Evolutionary conservation across 64 coral and sea anemone species (phyloP).

Genomic region (Exaiptasia diaphana): DNA sequence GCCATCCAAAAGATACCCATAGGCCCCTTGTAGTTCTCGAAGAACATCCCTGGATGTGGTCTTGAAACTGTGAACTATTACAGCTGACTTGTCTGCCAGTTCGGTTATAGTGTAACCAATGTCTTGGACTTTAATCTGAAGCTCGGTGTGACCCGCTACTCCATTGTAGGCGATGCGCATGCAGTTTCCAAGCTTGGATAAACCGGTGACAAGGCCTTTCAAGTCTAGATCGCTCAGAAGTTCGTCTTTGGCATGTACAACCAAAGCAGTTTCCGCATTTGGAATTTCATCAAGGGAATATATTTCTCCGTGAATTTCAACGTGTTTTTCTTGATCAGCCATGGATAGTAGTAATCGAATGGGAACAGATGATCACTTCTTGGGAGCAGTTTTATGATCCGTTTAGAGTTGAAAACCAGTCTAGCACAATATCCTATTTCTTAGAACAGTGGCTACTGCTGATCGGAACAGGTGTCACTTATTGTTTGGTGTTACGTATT

Average conservation of each 20-base stretch:
- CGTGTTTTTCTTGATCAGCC: too few species aligned
- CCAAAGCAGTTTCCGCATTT: not conserved
- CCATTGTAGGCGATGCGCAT: slow-evolving; percentile 56
- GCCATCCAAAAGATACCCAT: slow-evolving; percentile 36
- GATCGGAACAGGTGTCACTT: too few species aligned
- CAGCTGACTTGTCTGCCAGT: slow-evolving; percentile 55
- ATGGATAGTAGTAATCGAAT: not conserved
- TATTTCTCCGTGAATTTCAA: slow-evolving; percentile 25
- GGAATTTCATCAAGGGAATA: slow-evolving; percentile 12
- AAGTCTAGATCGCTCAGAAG: slow-evolving; percentile 35
- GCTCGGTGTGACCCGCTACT: slow-evolving; percentile 39
- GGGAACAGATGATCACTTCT: too few species aligned
- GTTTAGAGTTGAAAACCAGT: too few species aligned
- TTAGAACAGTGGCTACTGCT: too few species aligned
- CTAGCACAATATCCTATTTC: too few species aligned
- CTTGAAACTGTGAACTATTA: slow-evolving; percentile 45
- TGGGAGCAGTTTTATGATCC: too few species aligned
- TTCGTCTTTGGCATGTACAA: not conserved
- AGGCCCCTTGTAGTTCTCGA: slow-evolving; percentile 17
- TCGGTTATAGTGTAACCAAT: slow-evolving; percentile 54
- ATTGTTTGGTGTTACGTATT: too few species aligned
- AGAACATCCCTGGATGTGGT: slow-evolving; percentile 7
- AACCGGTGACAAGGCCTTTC: slow-evolving; percentile 9
- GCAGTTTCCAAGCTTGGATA: slow-evolving; percentile 43
- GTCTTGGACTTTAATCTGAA: slow-evolving; percentile 48